phyloP scores from a whole-genome alignment of 2,888 invertebrate genomes.

The Drosophila picticornis region DNA sequence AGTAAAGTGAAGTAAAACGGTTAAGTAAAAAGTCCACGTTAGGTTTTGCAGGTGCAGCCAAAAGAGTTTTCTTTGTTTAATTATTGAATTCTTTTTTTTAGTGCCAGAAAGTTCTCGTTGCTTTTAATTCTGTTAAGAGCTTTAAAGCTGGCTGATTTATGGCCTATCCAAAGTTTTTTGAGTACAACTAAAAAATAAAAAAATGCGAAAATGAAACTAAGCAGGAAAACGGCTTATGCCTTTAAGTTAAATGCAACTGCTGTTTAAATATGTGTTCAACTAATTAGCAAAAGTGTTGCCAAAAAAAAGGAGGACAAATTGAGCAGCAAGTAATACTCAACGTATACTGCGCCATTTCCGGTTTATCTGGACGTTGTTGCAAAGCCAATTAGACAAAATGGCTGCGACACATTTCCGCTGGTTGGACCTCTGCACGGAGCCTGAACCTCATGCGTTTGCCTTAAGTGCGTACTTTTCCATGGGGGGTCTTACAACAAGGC shows the following conservation, averaged over 20 bases:
- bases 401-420: constrained; percentile 80
- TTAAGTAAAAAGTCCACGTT: constrained; percentile 18
- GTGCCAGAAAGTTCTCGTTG: constrained; percentile 52
- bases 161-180: constrained; percentile 51
- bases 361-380: constrained; percentile 68
- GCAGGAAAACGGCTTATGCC: constrained; percentile 38
- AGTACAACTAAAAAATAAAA: constrained; percentile 22
- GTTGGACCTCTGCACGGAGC: constrained; percentile 45
- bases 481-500: constrained; percentile 16
- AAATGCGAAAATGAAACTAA: constrained; percentile 8
- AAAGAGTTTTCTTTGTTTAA: constrained; percentile 71
- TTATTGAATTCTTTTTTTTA: constrained; percentile 58
- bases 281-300: constrained; percentile 77
- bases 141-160: constrained; percentile 66
- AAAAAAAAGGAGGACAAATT: constrained; percentile 35
- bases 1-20: constrained; percentile 22
- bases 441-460: constrained; percentile 39
- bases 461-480: constrained; percentile 22
- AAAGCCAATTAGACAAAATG: constrained; percentile 80
- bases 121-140: constrained; percentile 72
- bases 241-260: constrained; percentile 60
- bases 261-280: constrained; percentile 67
- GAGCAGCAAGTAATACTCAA: constrained; percentile 37
- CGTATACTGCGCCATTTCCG: constrained; percentile 74
- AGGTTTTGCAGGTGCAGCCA: constrained; percentile 58